These are phyloP conservation scores for Bradypodion pumilum DNA, from an alignment of 2,797 vertebrate species.

Conservation along the genomic window DNA sequence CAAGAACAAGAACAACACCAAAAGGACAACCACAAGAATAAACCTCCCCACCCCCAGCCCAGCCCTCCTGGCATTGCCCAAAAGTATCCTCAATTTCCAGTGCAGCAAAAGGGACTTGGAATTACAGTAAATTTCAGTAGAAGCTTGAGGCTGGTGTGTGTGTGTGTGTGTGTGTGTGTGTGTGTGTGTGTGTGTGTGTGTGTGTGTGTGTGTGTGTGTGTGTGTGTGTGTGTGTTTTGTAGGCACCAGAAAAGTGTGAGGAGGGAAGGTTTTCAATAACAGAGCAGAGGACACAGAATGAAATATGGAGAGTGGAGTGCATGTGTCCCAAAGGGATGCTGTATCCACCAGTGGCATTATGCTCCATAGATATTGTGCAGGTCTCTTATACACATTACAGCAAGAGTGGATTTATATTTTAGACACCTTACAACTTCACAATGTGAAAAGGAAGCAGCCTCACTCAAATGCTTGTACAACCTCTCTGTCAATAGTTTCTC, in stretches of 20 bases:
- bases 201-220: too few relatives aligned
- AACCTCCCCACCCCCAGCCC: background rate
- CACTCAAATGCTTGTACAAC: background rate
- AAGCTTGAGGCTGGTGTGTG: too few relatives aligned
- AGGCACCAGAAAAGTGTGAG: constrained; percentile 20
- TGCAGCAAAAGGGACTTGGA: constrained; percentile 21
- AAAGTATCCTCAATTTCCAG: constrained; percentile 29
- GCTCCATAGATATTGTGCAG: background rate
- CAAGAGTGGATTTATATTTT: background rate
- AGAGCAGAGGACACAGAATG: background rate
- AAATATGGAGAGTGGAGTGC: background rate
- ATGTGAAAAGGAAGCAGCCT: too few relatives aligned
- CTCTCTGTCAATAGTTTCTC: background rate
- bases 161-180: too few relatives aligned
- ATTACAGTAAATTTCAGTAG: background rate
- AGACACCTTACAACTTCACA: background rate
- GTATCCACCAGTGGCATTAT: constrained; percentile 16
- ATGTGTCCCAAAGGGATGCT: constrained; percentile 28
- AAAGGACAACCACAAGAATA: background rate
- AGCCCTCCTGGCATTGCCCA: background rate
- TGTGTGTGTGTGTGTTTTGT: too few relatives aligned
- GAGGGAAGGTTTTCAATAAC: background rate
- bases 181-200: too few relatives aligned
- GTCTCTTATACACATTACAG: constrained; percentile 11
- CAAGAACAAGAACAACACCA: background rate